Percentiles rank a stretch among this genome's conserved stretches.
phyloP scores from a whole-genome alignment of 2,888 invertebrate genomes.

The Branchipolynoe longqiensis region DNA sequence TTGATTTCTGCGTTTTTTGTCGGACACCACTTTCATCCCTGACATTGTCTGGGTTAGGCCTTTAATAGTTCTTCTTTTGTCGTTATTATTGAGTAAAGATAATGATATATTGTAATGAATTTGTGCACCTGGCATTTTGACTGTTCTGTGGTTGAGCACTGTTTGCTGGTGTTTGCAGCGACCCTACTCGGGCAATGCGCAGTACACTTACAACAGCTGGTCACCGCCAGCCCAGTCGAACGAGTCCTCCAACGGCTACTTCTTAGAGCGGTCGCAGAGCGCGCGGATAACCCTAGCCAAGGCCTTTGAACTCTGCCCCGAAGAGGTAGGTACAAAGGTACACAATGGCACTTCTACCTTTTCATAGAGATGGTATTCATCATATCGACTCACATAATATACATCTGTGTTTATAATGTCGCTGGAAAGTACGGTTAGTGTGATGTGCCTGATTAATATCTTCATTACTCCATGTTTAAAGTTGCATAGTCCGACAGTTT shows the following conservation, averaged over 20 bases:
- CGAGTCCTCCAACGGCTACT: conserved; percentile 94
- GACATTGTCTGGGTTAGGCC: too few relatives aligned
- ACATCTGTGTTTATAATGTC: background rate
- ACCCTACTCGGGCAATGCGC: conserved; percentile 84
- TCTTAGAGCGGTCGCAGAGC: conserved; percentile 95
- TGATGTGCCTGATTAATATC: too few relatives aligned
- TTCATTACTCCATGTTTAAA: too few relatives aligned
- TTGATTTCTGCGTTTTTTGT: too few relatives aligned
- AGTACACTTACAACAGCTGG: conserved; percentile 94
- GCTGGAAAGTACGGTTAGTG: background rate
- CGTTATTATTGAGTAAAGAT: too few relatives aligned
- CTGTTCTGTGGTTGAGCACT: too few relatives aligned
- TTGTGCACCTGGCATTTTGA: too few relatives aligned
- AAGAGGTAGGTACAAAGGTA: conserved; percentile 73
- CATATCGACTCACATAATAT: background rate
- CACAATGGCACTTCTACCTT: background rate
- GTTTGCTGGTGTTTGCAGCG: too few relatives aligned
- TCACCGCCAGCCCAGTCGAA: conserved; percentile 95
- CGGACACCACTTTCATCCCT: too few relatives aligned
- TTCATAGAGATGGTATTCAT: background rate
- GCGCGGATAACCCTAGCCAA: conserved; percentile 93
- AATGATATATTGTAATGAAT: too few relatives aligned
- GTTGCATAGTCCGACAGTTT: too few relatives aligned
- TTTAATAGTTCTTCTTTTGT: too few relatives aligned
- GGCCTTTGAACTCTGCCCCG: conserved; percentile 87